Evolutionary conservation across 2,797 vertebrate genomes (phyloP).

Genomic region (Sebastes iracundus): DNA sequence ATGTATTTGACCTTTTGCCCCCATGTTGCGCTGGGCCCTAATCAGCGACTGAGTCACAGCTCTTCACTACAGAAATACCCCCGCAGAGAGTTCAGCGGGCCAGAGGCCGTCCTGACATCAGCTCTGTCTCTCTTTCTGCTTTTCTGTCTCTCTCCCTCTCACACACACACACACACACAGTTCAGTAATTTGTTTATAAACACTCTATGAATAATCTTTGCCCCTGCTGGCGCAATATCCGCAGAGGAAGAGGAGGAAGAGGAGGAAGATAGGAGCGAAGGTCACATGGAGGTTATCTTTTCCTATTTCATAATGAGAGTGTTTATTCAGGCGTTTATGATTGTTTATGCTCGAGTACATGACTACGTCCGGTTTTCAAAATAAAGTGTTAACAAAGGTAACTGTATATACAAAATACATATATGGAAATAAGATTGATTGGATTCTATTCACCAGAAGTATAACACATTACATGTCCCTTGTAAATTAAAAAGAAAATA

Average conservation of each 20-base stretch:
- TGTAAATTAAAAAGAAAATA: no score
- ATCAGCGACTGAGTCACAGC: slow-evolving; percentile 58
- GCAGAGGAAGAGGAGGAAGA: background rate
- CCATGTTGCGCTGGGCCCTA: slow-evolving; percentile 48
- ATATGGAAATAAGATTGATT: no score
- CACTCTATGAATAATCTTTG: slow-evolving; percentile 27
- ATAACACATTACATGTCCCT: no score
- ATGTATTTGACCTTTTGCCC: slow-evolving; percentile 68
- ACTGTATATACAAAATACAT: no score
- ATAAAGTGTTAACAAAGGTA: no score
- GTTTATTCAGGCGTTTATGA: background rate
- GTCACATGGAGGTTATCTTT: slow-evolving; percentile 15
- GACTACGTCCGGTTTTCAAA: no score
- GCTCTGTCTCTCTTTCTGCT: slow-evolving; percentile 14
- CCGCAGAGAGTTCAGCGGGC: slow-evolving; percentile 50
- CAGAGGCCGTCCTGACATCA: slow-evolving; percentile 59
- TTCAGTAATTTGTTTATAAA: slow-evolving; percentile 45
- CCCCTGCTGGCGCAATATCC: slow-evolving; percentile 2
- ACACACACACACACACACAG: slow-evolving; percentile 1
- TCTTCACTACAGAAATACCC: slow-evolving; percentile 61
- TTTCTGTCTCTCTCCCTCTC: background rate
- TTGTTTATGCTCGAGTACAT: background rate
- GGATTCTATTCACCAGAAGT: no score
- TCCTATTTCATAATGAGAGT: background rate
- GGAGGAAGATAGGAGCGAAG: background rate